Evolutionary conservation across 2,113 vertebrate genomes (phyloP).

Genomic region (Toxotes jaculatrix): DNA sequence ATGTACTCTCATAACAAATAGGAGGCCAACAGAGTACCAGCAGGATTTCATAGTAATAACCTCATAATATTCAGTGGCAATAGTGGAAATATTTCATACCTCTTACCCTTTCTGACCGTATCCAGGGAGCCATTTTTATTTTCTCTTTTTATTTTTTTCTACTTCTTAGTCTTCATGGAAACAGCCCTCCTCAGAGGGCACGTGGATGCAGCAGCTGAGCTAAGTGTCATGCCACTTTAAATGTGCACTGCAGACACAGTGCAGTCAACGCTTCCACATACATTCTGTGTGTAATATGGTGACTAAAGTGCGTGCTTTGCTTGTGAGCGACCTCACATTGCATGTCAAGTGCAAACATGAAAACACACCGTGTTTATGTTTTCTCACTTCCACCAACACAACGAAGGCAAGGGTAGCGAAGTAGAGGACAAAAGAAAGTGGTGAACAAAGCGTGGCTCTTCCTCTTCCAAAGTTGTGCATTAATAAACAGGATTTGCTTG

Average conservation of each 20-base stretch:
- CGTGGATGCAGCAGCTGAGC: conserved; percentile 49
- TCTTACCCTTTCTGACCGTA: conserved; percentile 19
- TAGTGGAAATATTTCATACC: conserved; percentile 36
- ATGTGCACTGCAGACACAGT: conserved; percentile 52
- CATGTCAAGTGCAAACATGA: conserved; percentile 6
- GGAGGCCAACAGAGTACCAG: conserved; percentile 31
- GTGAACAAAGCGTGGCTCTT: conserved; percentile 55
- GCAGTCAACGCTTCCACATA: conserved; percentile 28
- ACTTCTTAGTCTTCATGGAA: conserved; percentile 15
- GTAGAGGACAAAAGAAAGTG: conserved; percentile 35
- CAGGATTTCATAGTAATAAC: conserved; percentile 37
- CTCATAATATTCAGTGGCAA: conserved; percentile 37
- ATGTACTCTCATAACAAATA: conserved; percentile 31
- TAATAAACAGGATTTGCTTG: conserved; percentile 75
- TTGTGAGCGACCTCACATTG: not conserved
- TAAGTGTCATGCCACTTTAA: conserved; percentile 45
- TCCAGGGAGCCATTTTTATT: conserved; percentile 26
- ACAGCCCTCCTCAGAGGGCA: conserved; percentile 36
- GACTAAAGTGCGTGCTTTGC: conserved; percentile 9
- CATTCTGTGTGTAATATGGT: conserved; percentile 8
- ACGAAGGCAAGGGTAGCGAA: conserved; percentile 7
- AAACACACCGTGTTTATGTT: conserved; percentile 4
- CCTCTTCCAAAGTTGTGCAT: conserved; percentile 64
- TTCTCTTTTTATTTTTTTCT: conserved; percentile 1
- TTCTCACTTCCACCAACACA: not conserved